Percentiles rank a stretch among this genome's conserved stretches.
These are phyloP conservation scores for Etheostoma spectabile DNA, from an alignment of 2,113 vertebrate genomes.

Conservation along the genomic window DNA sequence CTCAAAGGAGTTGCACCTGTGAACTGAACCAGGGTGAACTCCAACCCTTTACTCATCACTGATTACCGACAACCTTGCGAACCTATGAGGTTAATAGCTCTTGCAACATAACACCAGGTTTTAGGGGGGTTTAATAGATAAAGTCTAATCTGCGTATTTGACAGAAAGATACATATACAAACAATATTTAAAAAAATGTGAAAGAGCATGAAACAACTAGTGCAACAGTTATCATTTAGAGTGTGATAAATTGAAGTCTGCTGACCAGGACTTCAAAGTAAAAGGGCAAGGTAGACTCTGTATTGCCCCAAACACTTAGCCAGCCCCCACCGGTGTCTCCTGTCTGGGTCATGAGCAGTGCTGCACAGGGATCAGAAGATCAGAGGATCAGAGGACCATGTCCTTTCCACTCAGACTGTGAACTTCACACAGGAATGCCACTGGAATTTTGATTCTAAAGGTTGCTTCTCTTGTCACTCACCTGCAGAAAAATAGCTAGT, in stretches of 20 bases:
- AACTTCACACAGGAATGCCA: conserved; percentile 55
- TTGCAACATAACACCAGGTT: conserved; percentile 12
- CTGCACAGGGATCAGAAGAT: conserved; percentile 41
- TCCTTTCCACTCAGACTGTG: conserved; percentile 30
- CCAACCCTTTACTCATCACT: not conserved
- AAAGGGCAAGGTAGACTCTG: conserved; percentile 35
- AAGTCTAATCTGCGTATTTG: not conserved
- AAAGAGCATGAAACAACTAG: not conserved
- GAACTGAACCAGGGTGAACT: conserved; percentile 32
- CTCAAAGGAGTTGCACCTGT: conserved; percentile 1
- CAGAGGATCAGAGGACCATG: conserved; percentile 37
- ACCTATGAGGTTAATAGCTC: not conserved
- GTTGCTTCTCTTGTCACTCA: not conserved
- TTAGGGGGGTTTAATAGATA: conserved; percentile 9
- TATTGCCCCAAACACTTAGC: conserved; percentile 8
- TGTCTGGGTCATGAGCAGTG: conserved; percentile 43
- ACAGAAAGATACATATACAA: not conserved
- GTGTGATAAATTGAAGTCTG: conserved; percentile 27
- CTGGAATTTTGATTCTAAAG: conserved; percentile 30
- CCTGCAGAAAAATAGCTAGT: not conserved
- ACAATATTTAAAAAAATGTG: not conserved
- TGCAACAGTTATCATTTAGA: conserved; percentile 16
- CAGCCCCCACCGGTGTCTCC: conserved; percentile 3
- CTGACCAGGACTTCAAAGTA: conserved; percentile 60
- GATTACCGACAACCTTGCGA: not conserved